Percentiles rank a stretch among this genome's conserved stretches.
Conservation (phyloP, 2,113 vertebrate genomes). For the Hirundichthys speculiger region DNA sequence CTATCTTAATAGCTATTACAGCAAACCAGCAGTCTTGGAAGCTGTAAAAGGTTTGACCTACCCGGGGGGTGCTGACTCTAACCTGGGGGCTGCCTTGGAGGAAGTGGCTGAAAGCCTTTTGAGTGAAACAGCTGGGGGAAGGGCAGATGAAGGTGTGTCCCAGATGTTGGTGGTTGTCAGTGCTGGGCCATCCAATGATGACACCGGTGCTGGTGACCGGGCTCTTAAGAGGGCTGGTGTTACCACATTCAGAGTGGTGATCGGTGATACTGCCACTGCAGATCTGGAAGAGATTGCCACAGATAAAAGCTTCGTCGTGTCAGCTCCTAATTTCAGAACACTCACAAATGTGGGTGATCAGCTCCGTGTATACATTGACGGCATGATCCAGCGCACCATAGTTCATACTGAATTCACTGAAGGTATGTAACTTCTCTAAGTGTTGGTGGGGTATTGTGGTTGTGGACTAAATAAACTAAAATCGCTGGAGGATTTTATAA, state of each 20-base stretch:
- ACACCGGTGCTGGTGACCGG: slow-evolving; percentile 85
- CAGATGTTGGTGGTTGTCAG: slow-evolving; percentile 93
- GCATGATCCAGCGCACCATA: slow-evolving; percentile 87
- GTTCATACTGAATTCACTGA: slow-evolving; percentile 88
- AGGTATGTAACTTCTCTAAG: slow-evolving; percentile 90
- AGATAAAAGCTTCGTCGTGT: slow-evolving; percentile 87
- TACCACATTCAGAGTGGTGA: slow-evolving; percentile 84
- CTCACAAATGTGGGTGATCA: slow-evolving; percentile 83
- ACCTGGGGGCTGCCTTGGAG: slow-evolving; percentile 90
- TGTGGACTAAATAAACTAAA: slow-evolving; percentile 1
- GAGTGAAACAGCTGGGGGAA: slow-evolving; percentile 87
- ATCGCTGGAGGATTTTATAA: too few species aligned
- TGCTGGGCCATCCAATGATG: slow-evolving; percentile 90
- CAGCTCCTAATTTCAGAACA: slow-evolving; percentile 85
- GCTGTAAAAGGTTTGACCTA: slow-evolving; percentile 87
- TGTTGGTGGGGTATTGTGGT: slow-evolving; percentile 31
- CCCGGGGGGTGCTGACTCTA: slow-evolving; percentile 85
- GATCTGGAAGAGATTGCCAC: slow-evolving; percentile 91
- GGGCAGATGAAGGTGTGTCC: slow-evolving; percentile 90
- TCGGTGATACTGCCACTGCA: slow-evolving; percentile 82
- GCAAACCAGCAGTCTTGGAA: slow-evolving; percentile 86
- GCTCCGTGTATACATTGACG: slow-evolving; percentile 87
- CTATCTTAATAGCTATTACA: slow-evolving; percentile 88
- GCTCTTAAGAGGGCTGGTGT: slow-evolving; percentile 90
- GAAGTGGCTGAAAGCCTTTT: slow-evolving; percentile 88